Conservation (phyloP, 2,113 vertebrate species). For the Lasiurus cinereus region DNA sequence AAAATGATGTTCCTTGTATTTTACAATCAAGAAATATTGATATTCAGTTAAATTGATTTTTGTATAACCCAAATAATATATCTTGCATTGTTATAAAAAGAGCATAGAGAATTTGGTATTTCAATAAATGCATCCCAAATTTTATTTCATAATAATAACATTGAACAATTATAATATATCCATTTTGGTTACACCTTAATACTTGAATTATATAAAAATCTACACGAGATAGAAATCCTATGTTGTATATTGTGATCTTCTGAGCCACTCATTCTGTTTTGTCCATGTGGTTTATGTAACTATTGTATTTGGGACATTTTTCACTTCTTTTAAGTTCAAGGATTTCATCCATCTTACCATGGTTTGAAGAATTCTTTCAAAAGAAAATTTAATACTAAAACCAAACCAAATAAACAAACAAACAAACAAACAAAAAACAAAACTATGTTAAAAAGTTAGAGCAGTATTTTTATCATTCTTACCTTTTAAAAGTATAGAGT, state of each 20-base stretch:
- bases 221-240: not conserved
- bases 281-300: not conserved
- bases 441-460: not conserved
- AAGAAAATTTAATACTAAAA: slow-evolving; percentile 29
- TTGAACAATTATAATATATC: not conserved
- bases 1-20: not conserved
- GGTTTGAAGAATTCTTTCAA: not conserved
- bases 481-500: not conserved
- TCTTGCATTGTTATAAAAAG: not conserved
- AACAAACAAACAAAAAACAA: not conserved
- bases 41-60: not conserved
- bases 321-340: not conserved
- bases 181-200: not conserved
- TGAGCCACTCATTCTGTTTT: not conserved
- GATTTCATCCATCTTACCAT: not conserved
- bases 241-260: not conserved
- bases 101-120: not conserved
- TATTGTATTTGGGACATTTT: not conserved
- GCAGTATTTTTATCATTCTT: not conserved
- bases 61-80: not conserved
- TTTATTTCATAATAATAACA: not conserved
- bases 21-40: not conserved
- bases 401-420: not conserved
- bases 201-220: not conserved
- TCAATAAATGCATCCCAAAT: not conserved